Conservation (phyloP, 2,797 vertebrate genomes). For the Martes flavigula region DNA sequence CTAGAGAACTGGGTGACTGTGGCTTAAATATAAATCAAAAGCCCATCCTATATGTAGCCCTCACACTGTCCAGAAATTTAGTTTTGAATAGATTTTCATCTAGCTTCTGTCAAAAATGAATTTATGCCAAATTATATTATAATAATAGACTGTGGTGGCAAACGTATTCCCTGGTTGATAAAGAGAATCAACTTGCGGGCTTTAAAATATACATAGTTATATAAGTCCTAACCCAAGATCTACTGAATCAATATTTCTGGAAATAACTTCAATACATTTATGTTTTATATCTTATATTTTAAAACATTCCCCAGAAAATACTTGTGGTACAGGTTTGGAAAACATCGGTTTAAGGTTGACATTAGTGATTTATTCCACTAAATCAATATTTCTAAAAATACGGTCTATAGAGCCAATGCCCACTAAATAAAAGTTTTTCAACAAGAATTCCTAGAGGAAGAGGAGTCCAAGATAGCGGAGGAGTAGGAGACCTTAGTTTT, state of each 20-base stretch:
- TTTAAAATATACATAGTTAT: neutral
- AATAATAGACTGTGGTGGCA: neutral
- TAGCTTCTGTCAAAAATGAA: neutral
- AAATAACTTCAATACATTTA: neutral
- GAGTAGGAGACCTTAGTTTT: neutral
- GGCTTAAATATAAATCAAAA: neutral
- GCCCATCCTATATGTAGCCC: neutral
- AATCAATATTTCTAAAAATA: neutral
- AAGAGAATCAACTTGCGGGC: neutral
- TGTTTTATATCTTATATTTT: neutral
- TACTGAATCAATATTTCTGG: neutral
- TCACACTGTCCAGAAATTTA: neutral
- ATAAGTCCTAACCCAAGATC: neutral
- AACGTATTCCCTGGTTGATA: neutral
- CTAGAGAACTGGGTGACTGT: neutral
- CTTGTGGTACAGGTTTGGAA: neutral
- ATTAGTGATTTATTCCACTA: neutral
- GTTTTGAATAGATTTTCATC: neutral
- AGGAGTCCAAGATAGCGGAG: neutral
- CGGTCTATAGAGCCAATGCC: neutral
- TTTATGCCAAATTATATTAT: neutral
- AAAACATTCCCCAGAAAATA: neutral
- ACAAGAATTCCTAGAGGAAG: neutral
- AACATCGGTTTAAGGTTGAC: neutral
- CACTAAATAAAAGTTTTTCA: neutral